phyloP scores from a whole-genome alignment of 2,888 invertebrate genomes.

The Antitype chi region DNA sequence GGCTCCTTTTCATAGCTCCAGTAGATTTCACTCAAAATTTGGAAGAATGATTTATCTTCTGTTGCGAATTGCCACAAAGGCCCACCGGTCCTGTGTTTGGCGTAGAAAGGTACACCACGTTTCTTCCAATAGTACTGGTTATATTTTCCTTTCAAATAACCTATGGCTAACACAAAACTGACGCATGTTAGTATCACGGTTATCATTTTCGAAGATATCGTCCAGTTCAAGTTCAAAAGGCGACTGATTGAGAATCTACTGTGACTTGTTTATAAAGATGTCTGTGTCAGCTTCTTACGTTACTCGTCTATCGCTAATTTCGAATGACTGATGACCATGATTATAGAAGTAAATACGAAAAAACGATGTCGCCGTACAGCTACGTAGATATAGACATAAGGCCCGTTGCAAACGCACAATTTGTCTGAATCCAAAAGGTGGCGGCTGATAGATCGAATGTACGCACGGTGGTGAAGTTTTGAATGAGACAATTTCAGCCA shows the following conservation, averaged over 20 bases:
- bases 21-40: conserved; percentile 74
- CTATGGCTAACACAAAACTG: conserved; percentile 47
- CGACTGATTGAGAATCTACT: conserved; percentile 22
- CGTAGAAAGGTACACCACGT: conserved; percentile 75
- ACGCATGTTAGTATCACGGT: conserved; percentile 28
- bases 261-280: conserved; percentile 15
- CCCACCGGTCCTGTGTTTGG: conserved; percentile 72
- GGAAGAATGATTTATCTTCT: conserved; percentile 71
- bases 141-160: conserved; percentile 70
- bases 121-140: conserved; percentile 79
- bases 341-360: neutral
- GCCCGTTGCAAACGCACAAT: neutral
- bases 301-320: neutral
- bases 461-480: neutral
- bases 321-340: neutral
- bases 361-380: neutral
- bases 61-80: conserved; percentile 73
- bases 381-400: neutral
- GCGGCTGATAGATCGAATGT: too few relatives aligned
- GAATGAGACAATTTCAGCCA: neutral
- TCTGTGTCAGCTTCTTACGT: neutral
- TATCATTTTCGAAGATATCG: conserved; percentile 45
- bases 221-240: conserved; percentile 1
- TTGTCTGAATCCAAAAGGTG: neutral
- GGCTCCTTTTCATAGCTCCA: conserved; percentile 73